These are phyloP conservation scores for Ridgeia piscesae DNA, from an alignment of 1,140 invertebrate species.

Conservation along the genomic window DNA sequence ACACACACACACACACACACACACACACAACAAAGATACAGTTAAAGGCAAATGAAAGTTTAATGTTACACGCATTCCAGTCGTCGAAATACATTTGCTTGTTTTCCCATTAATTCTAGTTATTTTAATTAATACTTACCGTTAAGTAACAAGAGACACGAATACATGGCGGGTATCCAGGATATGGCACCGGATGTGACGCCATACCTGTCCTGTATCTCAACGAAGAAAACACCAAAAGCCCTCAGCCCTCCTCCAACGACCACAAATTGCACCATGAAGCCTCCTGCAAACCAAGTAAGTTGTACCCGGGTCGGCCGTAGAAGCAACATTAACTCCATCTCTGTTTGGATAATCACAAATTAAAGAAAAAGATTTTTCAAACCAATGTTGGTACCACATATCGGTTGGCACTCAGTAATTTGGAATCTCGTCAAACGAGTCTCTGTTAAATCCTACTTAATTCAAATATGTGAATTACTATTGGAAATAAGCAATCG, in stretches of 20 bases:
- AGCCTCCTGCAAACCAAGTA: neutral
- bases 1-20: too few species aligned
- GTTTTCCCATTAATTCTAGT: neutral
- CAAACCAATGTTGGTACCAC: too few species aligned
- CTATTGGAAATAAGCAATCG: neutral
- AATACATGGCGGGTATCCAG: neutral
- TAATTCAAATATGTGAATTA: neutral
- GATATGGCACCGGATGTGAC: neutral
- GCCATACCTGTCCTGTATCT: slow-evolving; percentile 5
- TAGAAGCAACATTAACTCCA: neutral
- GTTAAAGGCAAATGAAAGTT: too few species aligned
- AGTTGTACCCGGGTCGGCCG: neutral
- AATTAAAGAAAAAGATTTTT: neutral
- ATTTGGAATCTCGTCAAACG: neutral
- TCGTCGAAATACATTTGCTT: too few species aligned
- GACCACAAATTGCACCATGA: slow-evolving; percentile 2
- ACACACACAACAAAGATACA: too few species aligned
- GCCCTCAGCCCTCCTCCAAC: neutral
- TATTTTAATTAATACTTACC: neutral
- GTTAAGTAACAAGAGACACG: neutral
- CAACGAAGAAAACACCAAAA: neutral
- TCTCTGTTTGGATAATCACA: neutral
- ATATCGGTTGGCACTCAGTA: too few species aligned
- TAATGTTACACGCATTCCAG: too few species aligned
- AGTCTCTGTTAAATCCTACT: neutral